Conservation (phyloP, 2,888 invertebrate genomes). For the Troglohyphantes excavatus region DNA sequence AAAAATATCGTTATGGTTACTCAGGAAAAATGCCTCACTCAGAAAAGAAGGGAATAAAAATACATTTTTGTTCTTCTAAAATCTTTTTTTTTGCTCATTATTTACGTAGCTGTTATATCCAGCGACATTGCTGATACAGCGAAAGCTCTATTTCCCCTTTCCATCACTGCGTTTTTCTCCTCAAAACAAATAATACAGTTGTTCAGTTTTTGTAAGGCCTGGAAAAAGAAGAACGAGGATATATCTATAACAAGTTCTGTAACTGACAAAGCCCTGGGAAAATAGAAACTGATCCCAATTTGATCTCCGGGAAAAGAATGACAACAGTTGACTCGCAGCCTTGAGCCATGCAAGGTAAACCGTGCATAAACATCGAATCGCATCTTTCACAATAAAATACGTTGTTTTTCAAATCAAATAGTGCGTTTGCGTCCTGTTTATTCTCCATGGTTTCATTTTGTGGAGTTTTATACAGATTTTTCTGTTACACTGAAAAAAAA, state of each 20-base stretch:
- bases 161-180: conserved; percentile 35
- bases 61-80: conserved; percentile 21
- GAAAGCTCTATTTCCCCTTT: conserved; percentile 4
- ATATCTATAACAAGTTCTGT: conserved; percentile 19
- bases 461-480: not conserved
- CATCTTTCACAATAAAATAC: not conserved
- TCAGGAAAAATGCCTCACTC: too few species aligned
- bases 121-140: conserved; percentile 33
- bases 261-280: conserved; percentile 23
- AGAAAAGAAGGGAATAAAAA: too few species aligned
- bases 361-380: not conserved
- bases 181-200: conserved; percentile 30
- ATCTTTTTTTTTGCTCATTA: conserved; percentile 28
- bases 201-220: not conserved
- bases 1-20: too few species aligned
- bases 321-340: not conserved
- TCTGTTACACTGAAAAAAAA: too few species aligned
- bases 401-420: conserved; percentile 6
- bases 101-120: conserved; percentile 47
- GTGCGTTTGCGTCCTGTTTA: not conserved
- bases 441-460: not conserved
- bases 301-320: conserved; percentile 11
- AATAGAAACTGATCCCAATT: conserved; percentile 16
- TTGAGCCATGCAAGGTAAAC: not conserved
- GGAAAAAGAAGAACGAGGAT: not conserved